Base-by-base conservation (phyloP, 2,113 vertebrate species). In the Nothocercus julius region DNA sequence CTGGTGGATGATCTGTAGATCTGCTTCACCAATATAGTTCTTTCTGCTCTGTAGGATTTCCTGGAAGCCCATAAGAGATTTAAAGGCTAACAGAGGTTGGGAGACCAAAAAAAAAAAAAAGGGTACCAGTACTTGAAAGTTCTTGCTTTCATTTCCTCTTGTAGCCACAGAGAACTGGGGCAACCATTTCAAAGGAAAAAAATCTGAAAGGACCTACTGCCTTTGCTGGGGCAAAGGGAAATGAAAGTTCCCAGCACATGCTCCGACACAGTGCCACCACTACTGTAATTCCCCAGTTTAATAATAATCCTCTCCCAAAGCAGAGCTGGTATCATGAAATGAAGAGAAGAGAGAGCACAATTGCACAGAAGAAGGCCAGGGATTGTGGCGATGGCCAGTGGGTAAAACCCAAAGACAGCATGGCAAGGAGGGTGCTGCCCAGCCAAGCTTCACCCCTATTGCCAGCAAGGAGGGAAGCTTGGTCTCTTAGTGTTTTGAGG, bases 221-320 rank as follows among this genome's bases (percentile, higher is more conserved):
- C 17, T 92, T 70, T 0, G 0, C 56, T 63, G 27, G 36, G n/a
- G 7, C 28, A 69, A 74, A 85, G 21, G 59, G 64, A 95, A 91
- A 45, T 51, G 12, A 14, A 53, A 79, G 64, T 81, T 94, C 68
- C 64, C 9, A 54, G 12, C 36, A n/a, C 14, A 49, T 49, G 15
- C 24, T 77, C 19, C 14, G 38, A 53, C 12, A 54, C 7, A 63
- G 5, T 2, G 22, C 0, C 0, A 66, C 38, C 4, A 0, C 24
- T 18, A 1, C 40, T 78, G 82, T 75, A 64, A 72, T 87, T 93
- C 5, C 42, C 16, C 1, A 0, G 8, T 63, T 58, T 58, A 58
- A 11, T 14, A 70, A 28, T 42, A 78, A 86, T 32, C 16, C 40
- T 49, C 17, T 58, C 58, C 45, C 61, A 92, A 86, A 84, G 25